phyloP scores from a whole-genome alignment of 2,888 invertebrate genomes.

The Antheraea yamamai region DNA sequence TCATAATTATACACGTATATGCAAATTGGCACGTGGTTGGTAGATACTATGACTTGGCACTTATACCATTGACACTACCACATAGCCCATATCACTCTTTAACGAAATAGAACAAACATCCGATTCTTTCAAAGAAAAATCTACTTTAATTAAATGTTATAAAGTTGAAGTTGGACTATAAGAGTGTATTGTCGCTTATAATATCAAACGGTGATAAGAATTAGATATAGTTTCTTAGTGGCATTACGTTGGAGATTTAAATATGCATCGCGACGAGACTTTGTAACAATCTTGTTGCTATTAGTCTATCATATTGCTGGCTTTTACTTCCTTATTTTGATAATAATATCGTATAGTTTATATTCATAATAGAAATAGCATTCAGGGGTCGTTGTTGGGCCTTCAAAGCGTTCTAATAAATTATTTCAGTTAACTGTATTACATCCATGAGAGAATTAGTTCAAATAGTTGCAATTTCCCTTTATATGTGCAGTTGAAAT shows the following conservation, averaged over 20 bases:
- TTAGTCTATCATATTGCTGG: constrained; percentile 46
- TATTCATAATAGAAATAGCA: constrained; percentile 26
- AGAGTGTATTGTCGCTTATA: constrained; percentile 31
- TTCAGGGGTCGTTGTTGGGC: constrained; percentile 13
- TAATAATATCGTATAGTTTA: constrained; percentile 47
- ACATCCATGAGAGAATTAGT: neutral
- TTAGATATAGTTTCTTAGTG: constrained; percentile 54
- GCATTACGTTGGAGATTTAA: constrained; percentile 59
- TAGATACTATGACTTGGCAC: constrained; percentile 61
- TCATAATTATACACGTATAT: constrained; percentile 40
- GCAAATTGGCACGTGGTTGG: constrained; percentile 60
- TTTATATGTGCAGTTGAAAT: neutral
- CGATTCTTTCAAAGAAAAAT: constrained; percentile 28
- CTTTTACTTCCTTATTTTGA: constrained; percentile 61
- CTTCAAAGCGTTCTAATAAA: constrained; percentile 10
- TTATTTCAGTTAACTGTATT: neutral
- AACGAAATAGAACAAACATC: constrained; percentile 33
- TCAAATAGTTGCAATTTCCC: neutral
- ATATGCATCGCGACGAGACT: constrained; percentile 59
- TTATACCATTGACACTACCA: constrained; percentile 49
- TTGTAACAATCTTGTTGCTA: constrained; percentile 58
- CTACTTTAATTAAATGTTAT: neutral
- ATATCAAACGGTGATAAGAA: constrained; percentile 34
- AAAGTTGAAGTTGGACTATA: constrained; percentile 1
- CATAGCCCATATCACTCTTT: constrained; percentile 28